A percentile compares a stretch with the other conserved stretches of the same genome.
These are phyloP conservation scores for Myiozetetes cayanensis DNA, from an alignment of 2,113 vertebrate species.

Conservation along the genomic window DNA sequence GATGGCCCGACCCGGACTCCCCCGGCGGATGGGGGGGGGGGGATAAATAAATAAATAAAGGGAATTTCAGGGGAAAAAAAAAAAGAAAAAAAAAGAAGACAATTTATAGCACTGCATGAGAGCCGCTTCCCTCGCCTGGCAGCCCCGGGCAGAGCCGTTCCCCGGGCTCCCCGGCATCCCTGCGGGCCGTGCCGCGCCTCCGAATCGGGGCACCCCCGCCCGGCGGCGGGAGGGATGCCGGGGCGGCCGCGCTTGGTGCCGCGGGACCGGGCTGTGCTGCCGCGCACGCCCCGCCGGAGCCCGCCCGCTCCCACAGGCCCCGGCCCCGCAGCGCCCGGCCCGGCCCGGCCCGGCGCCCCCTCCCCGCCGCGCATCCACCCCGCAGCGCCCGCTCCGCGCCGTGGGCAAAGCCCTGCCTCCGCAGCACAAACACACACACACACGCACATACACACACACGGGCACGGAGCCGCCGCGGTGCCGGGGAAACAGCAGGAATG, in stretches of 20 bases:
- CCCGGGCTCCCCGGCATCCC: neutral
- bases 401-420: neutral
- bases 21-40: too few relatives aligned
- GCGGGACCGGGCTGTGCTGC: too few relatives aligned
- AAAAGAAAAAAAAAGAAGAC: neutral
- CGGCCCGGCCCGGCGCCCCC: neutral
- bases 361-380: neutral
- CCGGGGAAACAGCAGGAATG: neutral
- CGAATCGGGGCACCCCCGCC: neutral
- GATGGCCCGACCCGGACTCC: neutral
- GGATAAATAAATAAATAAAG: neutral
- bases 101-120: constrained; percentile 70
- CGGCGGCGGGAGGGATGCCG: neutral
- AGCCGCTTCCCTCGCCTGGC: neutral
- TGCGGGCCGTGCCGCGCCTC: neutral
- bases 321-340: neutral
- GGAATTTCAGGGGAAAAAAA: too few relatives aligned
- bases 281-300: too few relatives aligned
- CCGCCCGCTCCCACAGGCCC: too few relatives aligned
- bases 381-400: neutral
- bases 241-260: neutral
- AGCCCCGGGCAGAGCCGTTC: neutral
- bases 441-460: neutral
- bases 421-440: neutral
- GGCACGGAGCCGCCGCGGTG: neutral